phyloP scores from a whole-genome alignment of 2,113 vertebrate species.

The Nycticryphes semicollaris region DNA sequence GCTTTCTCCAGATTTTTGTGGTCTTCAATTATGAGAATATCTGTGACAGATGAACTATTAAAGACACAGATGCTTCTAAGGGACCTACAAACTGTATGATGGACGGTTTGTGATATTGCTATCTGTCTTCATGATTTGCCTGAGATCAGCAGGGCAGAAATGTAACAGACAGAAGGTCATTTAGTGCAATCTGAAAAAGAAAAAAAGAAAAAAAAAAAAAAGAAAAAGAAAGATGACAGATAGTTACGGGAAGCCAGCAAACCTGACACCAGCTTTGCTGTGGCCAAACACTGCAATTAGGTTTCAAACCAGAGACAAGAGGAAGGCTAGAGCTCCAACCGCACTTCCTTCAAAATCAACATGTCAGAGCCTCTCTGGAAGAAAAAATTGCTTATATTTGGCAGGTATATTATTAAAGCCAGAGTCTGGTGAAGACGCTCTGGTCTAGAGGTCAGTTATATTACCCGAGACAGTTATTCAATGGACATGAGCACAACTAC shows the following conservation, averaged over 20 bases:
- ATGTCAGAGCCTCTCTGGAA: neutral
- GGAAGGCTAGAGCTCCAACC: neutral
- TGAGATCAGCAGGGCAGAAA: constrained; percentile 54
- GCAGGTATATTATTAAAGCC: neutral
- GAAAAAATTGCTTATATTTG: neutral
- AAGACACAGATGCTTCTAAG: constrained; percentile 46
- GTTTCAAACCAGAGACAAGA: neutral
- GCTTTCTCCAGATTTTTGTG: neutral
- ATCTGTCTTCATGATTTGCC: constrained; percentile 55
- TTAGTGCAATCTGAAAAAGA: neutral
- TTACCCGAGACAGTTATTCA: neutral
- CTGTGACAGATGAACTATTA: constrained; percentile 46
- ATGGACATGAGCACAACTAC: neutral
- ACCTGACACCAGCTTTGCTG: constrained; percentile 24
- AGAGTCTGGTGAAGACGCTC: neutral
- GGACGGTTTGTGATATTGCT: constrained; percentile 15
- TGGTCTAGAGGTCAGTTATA: neutral
- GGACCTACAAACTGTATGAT: constrained; percentile 41
- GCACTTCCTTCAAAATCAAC: constrained; percentile 11
- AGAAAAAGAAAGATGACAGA: neutral
- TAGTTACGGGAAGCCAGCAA: constrained; percentile 42
- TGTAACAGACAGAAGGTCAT: constrained; percentile 56
- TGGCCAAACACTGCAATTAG: constrained; percentile 39
- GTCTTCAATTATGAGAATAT: neutral
- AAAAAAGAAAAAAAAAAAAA: neutral